phyloP scores from a whole-genome alignment of 2,888 invertebrate species.

The Patella caerulea region DNA sequence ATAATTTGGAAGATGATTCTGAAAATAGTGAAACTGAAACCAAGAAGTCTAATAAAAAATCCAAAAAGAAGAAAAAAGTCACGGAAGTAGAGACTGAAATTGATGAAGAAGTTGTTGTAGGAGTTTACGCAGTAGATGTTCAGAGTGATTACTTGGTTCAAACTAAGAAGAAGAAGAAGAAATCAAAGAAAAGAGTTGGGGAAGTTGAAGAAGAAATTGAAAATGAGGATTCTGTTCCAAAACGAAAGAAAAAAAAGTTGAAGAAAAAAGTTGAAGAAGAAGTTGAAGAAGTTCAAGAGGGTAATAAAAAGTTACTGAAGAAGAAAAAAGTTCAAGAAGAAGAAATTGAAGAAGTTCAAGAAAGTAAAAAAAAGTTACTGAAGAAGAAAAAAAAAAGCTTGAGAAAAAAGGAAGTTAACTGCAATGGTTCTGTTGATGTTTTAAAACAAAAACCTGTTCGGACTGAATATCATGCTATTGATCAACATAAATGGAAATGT shows the following conservation, averaged over 20 bases:
- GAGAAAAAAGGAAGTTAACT: background rate
- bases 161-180: constrained; percentile 18
- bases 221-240: background rate
- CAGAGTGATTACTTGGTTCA: constrained; percentile 20
- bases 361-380: background rate
- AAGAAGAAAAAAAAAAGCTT: background rate
- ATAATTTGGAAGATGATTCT: background rate
- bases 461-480: constrained; percentile 11
- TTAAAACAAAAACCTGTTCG: background rate
- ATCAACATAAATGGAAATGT: constrained; percentile 5
- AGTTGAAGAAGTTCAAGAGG: constrained; percentile 7
- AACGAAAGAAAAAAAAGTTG: constrained; percentile 14
- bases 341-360: constrained; percentile 6
- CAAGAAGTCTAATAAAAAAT: constrained; percentile 32
- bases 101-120: background rate
- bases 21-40: constrained; percentile 19
- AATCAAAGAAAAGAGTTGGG: constrained; percentile 15
- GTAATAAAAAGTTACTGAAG: background rate
- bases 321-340: constrained; percentile 22
- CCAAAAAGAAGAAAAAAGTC: constrained; percentile 18
- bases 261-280: constrained; percentile 16
- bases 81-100: constrained; percentile 17
- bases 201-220: constrained; percentile 10
- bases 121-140: constrained; percentile 13
- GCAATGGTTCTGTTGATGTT: background rate